Percentiles rank a stretch among this genome's conserved stretches.
Conservation (phyloP, 1,140 invertebrate genomes). For the Neoseiulus cucumeris region DNA sequence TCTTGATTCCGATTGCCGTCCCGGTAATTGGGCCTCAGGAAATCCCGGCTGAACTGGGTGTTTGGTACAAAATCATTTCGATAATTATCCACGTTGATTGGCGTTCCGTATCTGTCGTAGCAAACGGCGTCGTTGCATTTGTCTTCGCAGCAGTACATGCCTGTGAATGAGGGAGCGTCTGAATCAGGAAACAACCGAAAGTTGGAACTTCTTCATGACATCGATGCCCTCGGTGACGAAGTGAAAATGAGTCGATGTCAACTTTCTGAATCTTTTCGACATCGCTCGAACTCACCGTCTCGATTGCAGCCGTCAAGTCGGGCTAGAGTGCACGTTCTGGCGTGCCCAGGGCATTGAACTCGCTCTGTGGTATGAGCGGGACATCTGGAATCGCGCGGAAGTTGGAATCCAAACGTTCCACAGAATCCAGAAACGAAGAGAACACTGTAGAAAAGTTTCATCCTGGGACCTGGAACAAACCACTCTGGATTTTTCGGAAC, state of each 20-base stretch:
- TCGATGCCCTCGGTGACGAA: too few species aligned
- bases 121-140: neutral
- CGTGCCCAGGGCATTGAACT: neutral
- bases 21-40: neutral
- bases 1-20: too few species aligned
- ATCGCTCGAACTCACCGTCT: neutral
- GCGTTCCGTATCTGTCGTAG: neutral
- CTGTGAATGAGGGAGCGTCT: neutral
- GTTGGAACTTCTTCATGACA: too few species aligned
- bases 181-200: too few species aligned
- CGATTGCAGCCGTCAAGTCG: neutral
- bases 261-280: neutral
- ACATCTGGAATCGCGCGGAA: neutral
- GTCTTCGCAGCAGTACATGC: slow-evolving; percentile 4
- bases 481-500: too few species aligned
- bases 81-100: neutral
- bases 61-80: neutral
- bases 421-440: too few species aligned
- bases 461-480: too few species aligned
- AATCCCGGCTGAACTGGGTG: neutral
- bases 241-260: too few species aligned
- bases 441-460: too few species aligned
- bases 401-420: too few species aligned
- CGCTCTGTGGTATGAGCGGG: neutral
- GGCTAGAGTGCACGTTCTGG: neutral